Base-by-base conservation (phyloP, 2,113 vertebrate genomes). In the Eidolon helvum region DNA sequence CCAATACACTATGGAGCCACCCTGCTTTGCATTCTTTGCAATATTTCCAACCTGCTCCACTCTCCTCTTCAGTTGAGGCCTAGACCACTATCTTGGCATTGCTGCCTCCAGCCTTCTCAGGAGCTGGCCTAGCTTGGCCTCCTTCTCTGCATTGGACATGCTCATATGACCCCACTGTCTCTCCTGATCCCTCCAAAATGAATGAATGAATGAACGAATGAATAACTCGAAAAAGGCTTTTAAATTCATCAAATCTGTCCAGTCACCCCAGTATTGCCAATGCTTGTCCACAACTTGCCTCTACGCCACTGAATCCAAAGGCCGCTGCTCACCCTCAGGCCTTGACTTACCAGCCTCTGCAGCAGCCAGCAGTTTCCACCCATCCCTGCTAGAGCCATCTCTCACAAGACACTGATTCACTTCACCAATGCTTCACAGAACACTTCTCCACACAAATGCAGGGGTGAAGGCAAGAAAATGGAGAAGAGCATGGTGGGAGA, bases 261-360 rank as follows among this genome's bases (percentile, higher is more conserved):
- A 2, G 30, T 45, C 5, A 16, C 66, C 33, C 16, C 8, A 48
- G 6, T 2, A 16, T 12, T 18, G 26, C 40, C 33, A 12, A 5
- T 2, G 24, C 33, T 55, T 22, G 7, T 11, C 40, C 0, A 0
- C 1, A 0, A 35, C 22, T 43, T 50, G 28, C 22, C 30, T 14
- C 21, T 50, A 28, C 6, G 19, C 15, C 4, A 10, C 21, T 3
- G 19, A 48, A 30, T 10, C 40, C 40, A 21, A 83, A 91, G 24
- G 33, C 89, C 22, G 30, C 24, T 4, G 33, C 33, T 45, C 40
- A 35, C 10, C 22, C 30, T 57, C 1, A 18, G 89, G 69, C 30
- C 63, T 21, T 19, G 16, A 45, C 48, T 63, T 63, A 63, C 38
- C 16, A 28, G 57, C 24, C 45, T 78, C 45, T 40, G 18, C 10